Evolutionary conservation across 2,888 invertebrate genomes (phyloP), one percentile per base, ranked within the genome.

Genomic region (Meiosimyza platycephala): DNA sequence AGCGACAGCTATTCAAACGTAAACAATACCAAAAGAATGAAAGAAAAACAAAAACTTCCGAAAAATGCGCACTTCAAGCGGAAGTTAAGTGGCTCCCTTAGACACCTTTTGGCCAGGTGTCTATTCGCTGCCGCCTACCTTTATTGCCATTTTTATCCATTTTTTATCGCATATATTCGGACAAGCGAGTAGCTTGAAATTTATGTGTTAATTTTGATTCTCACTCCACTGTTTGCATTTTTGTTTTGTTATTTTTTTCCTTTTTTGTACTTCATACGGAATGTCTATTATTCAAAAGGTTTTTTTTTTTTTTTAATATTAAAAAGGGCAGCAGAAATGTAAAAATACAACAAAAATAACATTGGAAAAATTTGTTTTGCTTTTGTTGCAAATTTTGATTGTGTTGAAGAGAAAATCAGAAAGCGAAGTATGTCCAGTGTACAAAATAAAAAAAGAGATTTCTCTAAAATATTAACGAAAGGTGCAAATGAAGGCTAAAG

Each of bases 191-290:
- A 67, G 75, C 76, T 75, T 76, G 76, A 85, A 85, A 85, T 85
- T 86, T 85, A 85, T 85, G 85, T 86, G 84, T 85, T 85, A 85
- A 85, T 85, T 86, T 85, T 79, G 81, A 83, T 84, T 81, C 78
- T 79, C 80, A 78, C 72, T 77, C 79, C 79, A 51, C 72, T 75
- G 64, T 71, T 73, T 28, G 28, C 28, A 28, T 28, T 28, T 28
- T 47, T 75, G 63, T 60, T 69, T 69, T 74, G 6, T 47, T 48
- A 3, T 62, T 47, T 33, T 33, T 22, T 22, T n/a, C n/a, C n/a
- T 78, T 76, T 51, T 16, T 57, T 57, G n/a, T 18, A 33, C 50
- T 12, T 64, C n/a, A 40, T 22, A 7, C 51, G 15, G n/a, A n/a
- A n/a, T 60, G 28, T 60, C 60, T 59, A 16, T 47, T 57, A 40